phyloP scores from a whole-genome alignment of 2,888 invertebrate genomes.

The Drosophila nr. perissopoda region DNA sequence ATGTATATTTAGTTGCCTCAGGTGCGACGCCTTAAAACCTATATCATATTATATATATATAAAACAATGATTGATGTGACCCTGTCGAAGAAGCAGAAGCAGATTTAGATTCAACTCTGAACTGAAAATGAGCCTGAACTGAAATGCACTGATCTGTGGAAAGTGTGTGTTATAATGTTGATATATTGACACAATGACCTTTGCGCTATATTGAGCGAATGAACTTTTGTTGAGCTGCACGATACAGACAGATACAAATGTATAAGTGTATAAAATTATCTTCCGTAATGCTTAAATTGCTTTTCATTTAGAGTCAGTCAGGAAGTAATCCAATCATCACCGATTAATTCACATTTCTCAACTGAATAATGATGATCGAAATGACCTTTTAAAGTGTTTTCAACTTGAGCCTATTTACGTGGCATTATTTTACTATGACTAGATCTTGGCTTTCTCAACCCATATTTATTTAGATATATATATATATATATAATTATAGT shows the following conservation, averaged over 20 bases:
- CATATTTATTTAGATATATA: background rate
- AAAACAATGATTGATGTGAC: constrained; percentile 45
- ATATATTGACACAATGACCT: constrained; percentile 76
- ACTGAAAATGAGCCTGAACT: constrained; percentile 27
- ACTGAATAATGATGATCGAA: constrained; percentile 18
- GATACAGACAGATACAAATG: constrained; percentile 1
- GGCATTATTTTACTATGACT: background rate
- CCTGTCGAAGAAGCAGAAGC: constrained; percentile 28
- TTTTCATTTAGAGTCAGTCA: constrained; percentile 33
- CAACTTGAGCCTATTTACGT: constrained; percentile 36
- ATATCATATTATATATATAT: background rate
- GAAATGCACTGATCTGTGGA: constrained; percentile 11
- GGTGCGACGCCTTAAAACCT: background rate
- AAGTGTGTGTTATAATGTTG: constrained; percentile 33
- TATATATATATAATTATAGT: background rate
- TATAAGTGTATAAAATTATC: constrained; percentile 11
- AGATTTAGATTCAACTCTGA: background rate
- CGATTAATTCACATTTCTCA: constrained; percentile 22
- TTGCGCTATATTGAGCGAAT: constrained; percentile 63
- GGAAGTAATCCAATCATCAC: constrained; percentile 36
- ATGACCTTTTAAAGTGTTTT: constrained; percentile 66
- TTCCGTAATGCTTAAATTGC: constrained; percentile 56
- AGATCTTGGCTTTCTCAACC: background rate
- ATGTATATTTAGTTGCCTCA: background rate
- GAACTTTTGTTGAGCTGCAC: constrained; percentile 18